Conservation (phyloP, 2,888 invertebrate genomes). For the Leptopterna dolabrata region DNA sequence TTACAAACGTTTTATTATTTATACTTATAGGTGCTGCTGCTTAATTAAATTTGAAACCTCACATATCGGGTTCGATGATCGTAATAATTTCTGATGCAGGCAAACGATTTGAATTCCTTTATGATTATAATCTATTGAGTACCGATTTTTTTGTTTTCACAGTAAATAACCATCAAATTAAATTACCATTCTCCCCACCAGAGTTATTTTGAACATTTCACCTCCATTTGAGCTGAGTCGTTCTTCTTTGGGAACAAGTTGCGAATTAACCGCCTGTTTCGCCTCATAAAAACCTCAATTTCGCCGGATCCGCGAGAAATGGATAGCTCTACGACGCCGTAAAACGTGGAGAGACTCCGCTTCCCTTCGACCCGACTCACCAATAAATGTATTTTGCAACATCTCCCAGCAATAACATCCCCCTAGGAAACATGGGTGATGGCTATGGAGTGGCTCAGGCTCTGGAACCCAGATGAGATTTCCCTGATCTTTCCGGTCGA, state of each 20-base stretch:
- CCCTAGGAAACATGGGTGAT: neutral
- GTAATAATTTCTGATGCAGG: no score
- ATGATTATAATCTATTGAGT: no score
- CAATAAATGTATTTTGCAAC: constrained; percentile 8
- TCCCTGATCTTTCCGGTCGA: neutral
- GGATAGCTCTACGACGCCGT: neutral
- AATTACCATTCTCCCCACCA: no score
- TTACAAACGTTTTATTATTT: no score
- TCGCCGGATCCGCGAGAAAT: neutral
- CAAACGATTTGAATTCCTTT: no score
- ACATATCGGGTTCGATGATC: no score
- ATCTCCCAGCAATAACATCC: neutral
- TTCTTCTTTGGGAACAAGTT: neutral
- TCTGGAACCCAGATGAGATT: neutral
- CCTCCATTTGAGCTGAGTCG: neutral
- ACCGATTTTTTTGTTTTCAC: no score
- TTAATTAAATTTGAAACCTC: no score
- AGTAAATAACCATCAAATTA: no score
- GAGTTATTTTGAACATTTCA: neutral
- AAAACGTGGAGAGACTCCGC: neutral
- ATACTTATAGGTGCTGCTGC: no score
- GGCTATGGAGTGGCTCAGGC: neutral
- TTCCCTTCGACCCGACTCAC: neutral
- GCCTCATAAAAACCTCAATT: neutral
- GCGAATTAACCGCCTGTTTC: neutral